phyloP scores from a whole-genome alignment of 2,797 vertebrate species.

The Chiroxiphia lanceolata region DNA sequence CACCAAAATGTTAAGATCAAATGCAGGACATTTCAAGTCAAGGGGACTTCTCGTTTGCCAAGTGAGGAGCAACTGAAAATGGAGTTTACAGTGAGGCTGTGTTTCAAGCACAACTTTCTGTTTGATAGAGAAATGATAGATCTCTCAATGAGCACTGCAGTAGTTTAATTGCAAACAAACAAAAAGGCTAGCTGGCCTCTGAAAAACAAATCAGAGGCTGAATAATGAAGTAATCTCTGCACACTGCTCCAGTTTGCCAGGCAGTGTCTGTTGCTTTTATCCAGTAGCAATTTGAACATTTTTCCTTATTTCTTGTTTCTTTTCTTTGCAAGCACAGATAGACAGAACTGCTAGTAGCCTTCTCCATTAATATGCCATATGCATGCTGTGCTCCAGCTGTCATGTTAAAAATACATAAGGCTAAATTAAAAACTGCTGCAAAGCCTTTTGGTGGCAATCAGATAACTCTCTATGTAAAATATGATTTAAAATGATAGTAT shows the following conservation, averaged over 20 bases:
- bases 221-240: conserved; percentile 12
- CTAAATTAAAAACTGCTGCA: conserved; percentile 71
- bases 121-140: neutral
- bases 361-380: conserved; percentile 48
- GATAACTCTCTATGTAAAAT: conserved; percentile 44
- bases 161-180: conserved; percentile 40
- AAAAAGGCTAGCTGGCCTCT: neutral
- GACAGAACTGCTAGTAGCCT: neutral
- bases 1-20: neutral
- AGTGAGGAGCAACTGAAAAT: neutral
- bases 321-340: neutral
- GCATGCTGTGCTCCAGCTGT: conserved; percentile 58
- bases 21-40: neutral
- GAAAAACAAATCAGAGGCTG: neutral
- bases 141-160: neutral
- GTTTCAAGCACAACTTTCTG: neutral
- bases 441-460: conserved; percentile 54
- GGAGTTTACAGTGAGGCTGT: neutral
- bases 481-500: conserved; percentile 54
- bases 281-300: conserved; percentile 16
- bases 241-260: neutral
- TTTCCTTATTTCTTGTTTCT: conserved; percentile 31
- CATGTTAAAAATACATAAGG: conserved; percentile 71
- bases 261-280: neutral
- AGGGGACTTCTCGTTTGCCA: neutral